Conservation (phyloP, 2,113 vertebrate genomes). For the Tetrao urogallus region DNA sequence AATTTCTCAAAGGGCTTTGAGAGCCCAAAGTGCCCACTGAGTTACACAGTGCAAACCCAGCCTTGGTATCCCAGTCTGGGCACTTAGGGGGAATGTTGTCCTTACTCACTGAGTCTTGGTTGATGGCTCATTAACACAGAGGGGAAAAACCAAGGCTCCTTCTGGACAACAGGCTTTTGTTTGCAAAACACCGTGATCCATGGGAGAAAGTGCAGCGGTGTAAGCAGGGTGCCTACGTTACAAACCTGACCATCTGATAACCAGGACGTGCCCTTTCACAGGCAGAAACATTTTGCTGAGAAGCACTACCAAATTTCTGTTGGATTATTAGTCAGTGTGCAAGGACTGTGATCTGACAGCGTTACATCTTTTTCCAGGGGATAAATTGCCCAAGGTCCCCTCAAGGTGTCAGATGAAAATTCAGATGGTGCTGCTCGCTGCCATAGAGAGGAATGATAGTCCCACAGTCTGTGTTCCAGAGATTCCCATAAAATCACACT, state of each 20-base stretch:
- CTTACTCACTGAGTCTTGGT: background rate
- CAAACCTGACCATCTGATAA: constrained; percentile 31
- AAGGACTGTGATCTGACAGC: background rate
- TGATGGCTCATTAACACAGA: background rate
- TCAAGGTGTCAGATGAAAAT: background rate
- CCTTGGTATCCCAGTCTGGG: background rate
- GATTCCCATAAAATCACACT: too few species aligned
- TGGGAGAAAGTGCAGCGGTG: background rate
- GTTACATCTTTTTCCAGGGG: background rate
- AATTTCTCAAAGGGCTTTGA: background rate
- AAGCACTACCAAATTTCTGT: background rate
- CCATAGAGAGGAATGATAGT: background rate
- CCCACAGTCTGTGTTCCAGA: background rate
- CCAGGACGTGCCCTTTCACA: background rate
- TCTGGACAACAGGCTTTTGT: background rate
- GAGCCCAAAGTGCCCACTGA: background rate
- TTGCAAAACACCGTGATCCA: background rate
- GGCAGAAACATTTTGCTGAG: background rate
- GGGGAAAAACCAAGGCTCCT: background rate
- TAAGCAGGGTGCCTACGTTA: background rate
- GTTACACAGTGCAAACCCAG: background rate
- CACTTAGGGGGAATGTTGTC: background rate
- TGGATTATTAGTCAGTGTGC: background rate
- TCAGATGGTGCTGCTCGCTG: background rate
- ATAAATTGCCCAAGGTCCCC: background rate